Percentiles rank a stretch among this genome's conserved stretches.
Conservation (phyloP, 2,113 vertebrate genomes). For the Misgurnus anguillicaudatus region DNA sequence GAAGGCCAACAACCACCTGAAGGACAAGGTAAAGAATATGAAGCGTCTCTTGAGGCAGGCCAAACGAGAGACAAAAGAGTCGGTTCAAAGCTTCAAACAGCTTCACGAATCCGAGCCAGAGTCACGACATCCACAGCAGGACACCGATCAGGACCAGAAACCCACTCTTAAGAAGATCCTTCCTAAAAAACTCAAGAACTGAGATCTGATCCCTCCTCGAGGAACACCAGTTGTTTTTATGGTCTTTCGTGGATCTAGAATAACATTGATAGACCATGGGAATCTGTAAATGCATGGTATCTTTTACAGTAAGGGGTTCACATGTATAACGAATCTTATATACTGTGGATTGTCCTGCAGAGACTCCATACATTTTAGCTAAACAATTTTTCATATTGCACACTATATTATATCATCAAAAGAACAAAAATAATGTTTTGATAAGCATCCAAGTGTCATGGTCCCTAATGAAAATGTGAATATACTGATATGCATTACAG, state of each 20-base stretch:
- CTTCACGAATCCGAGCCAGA: slow-evolving; percentile 68
- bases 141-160: slow-evolving; percentile 71
- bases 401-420: not conserved
- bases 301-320: not conserved
- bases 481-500: not conserved
- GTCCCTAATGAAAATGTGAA: not conserved
- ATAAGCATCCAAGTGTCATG: not conserved
- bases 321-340: not conserved
- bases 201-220: slow-evolving; percentile 24
- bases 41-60: slow-evolving; percentile 79
- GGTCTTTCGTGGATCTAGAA: not conserved
- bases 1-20: slow-evolving; percentile 80
- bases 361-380: not conserved
- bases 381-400: not conserved
- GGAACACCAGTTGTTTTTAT: not conserved
- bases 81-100: slow-evolving; percentile 70
- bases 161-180: slow-evolving; percentile 64
- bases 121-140: slow-evolving; percentile 69
- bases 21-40: slow-evolving; percentile 81
- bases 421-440: not conserved
- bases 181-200: slow-evolving; percentile 70
- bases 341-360: not conserved
- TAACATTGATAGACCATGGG: not conserved
- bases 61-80: slow-evolving; percentile 73
- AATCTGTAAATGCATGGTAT: slow-evolving; percentile 2